phyloP scores from a whole-genome alignment of 2,113 vertebrate species.

The Hystrix brachyura region DNA sequence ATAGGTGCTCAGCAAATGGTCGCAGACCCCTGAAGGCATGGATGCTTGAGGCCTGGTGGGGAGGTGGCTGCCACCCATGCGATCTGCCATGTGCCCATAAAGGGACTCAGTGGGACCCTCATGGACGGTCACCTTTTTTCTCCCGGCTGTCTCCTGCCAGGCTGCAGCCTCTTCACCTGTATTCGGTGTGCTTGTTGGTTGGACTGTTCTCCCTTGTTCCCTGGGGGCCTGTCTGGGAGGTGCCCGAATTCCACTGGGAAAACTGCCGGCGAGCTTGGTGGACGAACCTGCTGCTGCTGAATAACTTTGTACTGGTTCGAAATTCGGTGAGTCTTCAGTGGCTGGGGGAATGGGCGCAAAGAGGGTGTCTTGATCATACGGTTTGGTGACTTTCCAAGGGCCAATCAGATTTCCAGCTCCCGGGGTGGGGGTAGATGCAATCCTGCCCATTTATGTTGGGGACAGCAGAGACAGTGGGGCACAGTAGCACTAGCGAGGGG shows the following conservation, averaged over 20 bases:
- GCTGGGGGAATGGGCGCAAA: fast-evolving
- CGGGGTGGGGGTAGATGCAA: neutral
- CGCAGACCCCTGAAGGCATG: neutral
- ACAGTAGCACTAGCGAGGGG: fast-evolving
- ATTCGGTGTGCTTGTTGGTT: slow-evolving; percentile 85
- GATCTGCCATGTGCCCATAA: fast-evolving
- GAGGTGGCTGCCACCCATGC: neutral
- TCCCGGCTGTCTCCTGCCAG: slow-evolving; percentile 70
- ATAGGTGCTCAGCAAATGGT: neutral
- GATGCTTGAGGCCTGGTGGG: neutral
- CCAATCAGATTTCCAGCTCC: neutral
- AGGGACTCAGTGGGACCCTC: fast-evolving
- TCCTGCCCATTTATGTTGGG: fast-evolving
- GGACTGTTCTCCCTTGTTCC: slow-evolving; percentile 83
- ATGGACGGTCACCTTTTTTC: neutral
- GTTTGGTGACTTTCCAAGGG: neutral
- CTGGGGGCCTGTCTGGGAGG: slow-evolving; percentile 90
- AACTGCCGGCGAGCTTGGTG: slow-evolving; percentile 92
- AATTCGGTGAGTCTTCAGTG: slow-evolving; percentile 86
- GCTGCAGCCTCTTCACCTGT: slow-evolving; percentile 89
- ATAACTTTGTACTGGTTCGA: slow-evolving; percentile 89
- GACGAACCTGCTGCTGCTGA: slow-evolving; percentile 91
- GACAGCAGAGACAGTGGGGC: neutral
- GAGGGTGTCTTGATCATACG: fast-evolving
- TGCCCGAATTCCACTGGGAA: slow-evolving; percentile 86